phyloP scores from a whole-genome alignment of 2,888 invertebrate genomes.

The Nowickia ferox region DNA sequence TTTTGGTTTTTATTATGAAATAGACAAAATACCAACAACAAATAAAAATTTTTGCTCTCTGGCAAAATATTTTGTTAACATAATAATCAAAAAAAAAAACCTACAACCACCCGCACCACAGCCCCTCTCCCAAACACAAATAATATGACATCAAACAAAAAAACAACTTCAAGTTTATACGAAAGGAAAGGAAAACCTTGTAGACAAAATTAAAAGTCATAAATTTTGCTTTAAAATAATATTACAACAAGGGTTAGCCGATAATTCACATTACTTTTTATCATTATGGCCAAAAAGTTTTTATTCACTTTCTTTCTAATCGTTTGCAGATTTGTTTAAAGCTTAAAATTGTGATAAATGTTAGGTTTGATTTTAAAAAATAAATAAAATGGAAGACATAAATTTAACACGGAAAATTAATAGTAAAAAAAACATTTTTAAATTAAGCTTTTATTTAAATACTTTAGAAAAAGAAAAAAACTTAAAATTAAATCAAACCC shows the following conservation, averaged over 20 bases:
- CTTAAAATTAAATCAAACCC: no score
- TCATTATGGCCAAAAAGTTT: not conserved
- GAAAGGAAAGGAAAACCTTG: constrained; percentile 37
- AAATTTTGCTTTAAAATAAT: constrained; percentile 53
- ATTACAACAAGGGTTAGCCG: constrained; percentile 25
- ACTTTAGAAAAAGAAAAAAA: no score
- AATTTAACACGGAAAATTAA: no score
- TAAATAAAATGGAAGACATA: no score
- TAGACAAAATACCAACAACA: constrained; percentile 1
- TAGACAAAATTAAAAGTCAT: constrained; percentile 68
- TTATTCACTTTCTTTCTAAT: not conserved
- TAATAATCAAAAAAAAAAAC: constrained; percentile 37
- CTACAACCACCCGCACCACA: no score
- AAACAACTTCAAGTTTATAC: constrained; percentile 26
- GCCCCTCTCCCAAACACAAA: constrained; percentile 1
- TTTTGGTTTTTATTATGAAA: constrained; percentile 49
- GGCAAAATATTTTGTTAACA: constrained; percentile 49
- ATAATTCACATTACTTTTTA: constrained; percentile 6
- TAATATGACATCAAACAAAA: constrained; percentile 16
- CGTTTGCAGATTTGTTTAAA: not conserved
- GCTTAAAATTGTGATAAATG: no score
- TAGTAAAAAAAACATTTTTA: no score
- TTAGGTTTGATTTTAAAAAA: no score
- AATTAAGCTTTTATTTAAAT: no score
- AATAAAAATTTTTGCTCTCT: not conserved